Evolutionary conservation across 2,113 vertebrate species (phyloP), one percentile per base, ranked within the genome.

Genomic region (Salvelinus fontinalis): DNA sequence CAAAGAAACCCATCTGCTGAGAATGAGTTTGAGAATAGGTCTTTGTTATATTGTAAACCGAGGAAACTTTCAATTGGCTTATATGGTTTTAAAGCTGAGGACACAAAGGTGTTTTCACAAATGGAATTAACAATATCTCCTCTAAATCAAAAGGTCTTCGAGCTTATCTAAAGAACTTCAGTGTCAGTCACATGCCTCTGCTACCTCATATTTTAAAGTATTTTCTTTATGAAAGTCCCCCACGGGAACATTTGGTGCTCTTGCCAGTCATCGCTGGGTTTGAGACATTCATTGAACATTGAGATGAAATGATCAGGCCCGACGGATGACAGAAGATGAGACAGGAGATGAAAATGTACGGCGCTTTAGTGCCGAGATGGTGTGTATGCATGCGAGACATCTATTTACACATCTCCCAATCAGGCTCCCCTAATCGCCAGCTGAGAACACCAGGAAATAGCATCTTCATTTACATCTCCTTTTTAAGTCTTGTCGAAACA

Each of bases 401-500:
- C 39, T 44, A 44, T 44, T 44, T 44, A 44, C 39, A 3, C 39
- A 11, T 84, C 78, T 79, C 76, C 51, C 75, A 73, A 81, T 75
- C 60, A 75, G 80, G 67, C 60, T 76, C 69, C 71, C 39, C 70
- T 75, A 80, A 84, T 85, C 82, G 71, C 62, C 70, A 24, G 71
- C 70, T 70, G 68, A 76, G 81, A 82, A 84, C 71, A 22, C n/a
- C 70, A 3, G 49, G 31, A 22, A 60, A 49, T 26, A 24, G 70
- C 59, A 85, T 85, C 86, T 85, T 83, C 85, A 87, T 85, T 82
- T 85, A 83, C 83, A 83, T 87, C 81, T 80, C 59, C 0, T 44
- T 44, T 39, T 44, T 44, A 12, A 44, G 39, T 79, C 76, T 71
- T 66, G 14, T 84, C 73, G 84, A 84, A 85, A 75, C 75, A 84